Percentiles rank a stretch among this genome's conserved stretches.
phyloP scores from a whole-genome alignment of 2,888 invertebrate genomes.

The Platypus cylindrus region DNA sequence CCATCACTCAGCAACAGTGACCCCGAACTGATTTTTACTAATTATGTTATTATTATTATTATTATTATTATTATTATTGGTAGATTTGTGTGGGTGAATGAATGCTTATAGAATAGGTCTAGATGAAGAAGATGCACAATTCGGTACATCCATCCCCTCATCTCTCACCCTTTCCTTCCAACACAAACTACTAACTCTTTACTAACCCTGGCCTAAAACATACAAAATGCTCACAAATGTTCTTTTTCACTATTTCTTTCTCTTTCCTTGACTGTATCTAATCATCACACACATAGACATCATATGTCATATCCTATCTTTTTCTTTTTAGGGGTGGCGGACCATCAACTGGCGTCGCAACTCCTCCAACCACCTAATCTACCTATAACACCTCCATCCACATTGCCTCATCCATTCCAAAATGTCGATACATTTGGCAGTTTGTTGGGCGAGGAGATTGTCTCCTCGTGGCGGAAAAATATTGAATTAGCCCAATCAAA shows the following conservation, averaged over 20 bases:
- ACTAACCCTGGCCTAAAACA: no score
- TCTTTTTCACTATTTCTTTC: background rate
- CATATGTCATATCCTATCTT: constrained; percentile 13
- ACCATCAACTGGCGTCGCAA: constrained; percentile 11
- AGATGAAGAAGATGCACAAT: no score
- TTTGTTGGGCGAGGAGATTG: constrained; percentile 70
- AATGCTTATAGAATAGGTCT: no score
- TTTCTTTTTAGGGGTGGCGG: constrained; percentile 27
- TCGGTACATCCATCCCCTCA: no score
- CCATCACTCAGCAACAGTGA: no score
- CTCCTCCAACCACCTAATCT: constrained; percentile 19
- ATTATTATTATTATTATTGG: no score
- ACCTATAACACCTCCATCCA: constrained; percentile 31
- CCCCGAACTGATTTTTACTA: constrained; percentile 12
- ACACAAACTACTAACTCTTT: no score
- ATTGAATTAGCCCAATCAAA: no score
- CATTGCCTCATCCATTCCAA: constrained; percentile 45
- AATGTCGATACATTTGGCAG: constrained; percentile 61
- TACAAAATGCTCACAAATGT: no score
- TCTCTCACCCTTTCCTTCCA: no score
- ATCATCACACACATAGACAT: background rate
- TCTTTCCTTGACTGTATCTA: background rate
- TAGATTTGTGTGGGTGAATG: no score
- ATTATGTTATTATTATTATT: constrained; percentile 5
- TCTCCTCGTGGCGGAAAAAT: constrained; percentile 63